Percentiles rank a stretch among this genome's conserved stretches.
phyloP scores from a whole-genome alignment of 2,888 invertebrate genomes.

The Zootermopsis nevadensis region DNA sequence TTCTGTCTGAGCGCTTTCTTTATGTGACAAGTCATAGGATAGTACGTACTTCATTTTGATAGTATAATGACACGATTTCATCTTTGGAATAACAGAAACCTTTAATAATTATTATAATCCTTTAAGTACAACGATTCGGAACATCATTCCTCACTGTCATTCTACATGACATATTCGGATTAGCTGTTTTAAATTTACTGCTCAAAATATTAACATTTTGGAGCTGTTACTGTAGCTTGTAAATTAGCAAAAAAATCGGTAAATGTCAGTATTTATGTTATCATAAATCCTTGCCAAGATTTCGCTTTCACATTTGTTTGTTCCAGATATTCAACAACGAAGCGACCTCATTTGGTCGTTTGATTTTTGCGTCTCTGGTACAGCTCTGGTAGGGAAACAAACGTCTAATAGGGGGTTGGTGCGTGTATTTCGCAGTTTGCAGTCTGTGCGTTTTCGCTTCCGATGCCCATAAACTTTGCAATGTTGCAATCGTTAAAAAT shows the following conservation, averaged over 20 bases:
- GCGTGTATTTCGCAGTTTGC: slow-evolving; percentile 6
- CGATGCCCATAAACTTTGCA: slow-evolving; percentile 29
- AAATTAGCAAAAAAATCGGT: not conserved
- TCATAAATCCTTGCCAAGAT: not conserved
- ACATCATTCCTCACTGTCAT: too few relatives aligned
- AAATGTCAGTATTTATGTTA: not conserved
- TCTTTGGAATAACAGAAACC: too few relatives aligned
- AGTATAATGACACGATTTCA: too few relatives aligned
- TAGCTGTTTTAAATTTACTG: too few relatives aligned
- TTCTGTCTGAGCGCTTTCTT: too few relatives aligned
- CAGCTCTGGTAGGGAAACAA: not conserved
- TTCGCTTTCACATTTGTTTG: not conserved
- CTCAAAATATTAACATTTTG: too few relatives aligned
- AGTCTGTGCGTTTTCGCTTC: slow-evolving; percentile 12
- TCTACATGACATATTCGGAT: too few relatives aligned
- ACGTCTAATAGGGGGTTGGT: slow-evolving; percentile 5
- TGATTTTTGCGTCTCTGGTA: not conserved
- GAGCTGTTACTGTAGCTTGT: too few relatives aligned
- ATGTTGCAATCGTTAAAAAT: slow-evolving; percentile 25
- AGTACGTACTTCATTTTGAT: too few relatives aligned
- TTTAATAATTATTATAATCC: too few relatives aligned
- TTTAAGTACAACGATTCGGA: too few relatives aligned
- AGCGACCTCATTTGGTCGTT: not conserved
- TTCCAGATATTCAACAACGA: slow-evolving; percentile 15
- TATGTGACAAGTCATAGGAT: too few relatives aligned